Conservation (phyloP, 2,113 vertebrate genomes). For the zebrafish (Danio rerio) region GRCz12tu NC_133184.1:1843501-1844000, state of each 20-base stretch:
- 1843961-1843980: too few species aligned
- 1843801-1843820: background rate
- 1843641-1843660: slow-evolving; percentile 13
- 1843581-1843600: slow-evolving; percentile 57
- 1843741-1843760: slow-evolving; percentile 50
- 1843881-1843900: background rate
- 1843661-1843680: slow-evolving; percentile 56
- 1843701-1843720: slow-evolving; percentile 9
- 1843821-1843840: background rate
- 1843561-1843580: slow-evolving; percentile 57
- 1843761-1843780: slow-evolving; percentile 44
- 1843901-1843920: background rate
- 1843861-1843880: background rate
- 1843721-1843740: background rate
- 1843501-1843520: slow-evolving; percentile 30
- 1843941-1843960: too few species aligned
- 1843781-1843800: background rate
- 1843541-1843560: slow-evolving; percentile 49
- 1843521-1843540: slow-evolving; percentile 19
- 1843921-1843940: too few species aligned
- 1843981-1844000: too few species aligned
- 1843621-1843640: slow-evolving; percentile 5
- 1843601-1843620: slow-evolving; percentile 53
- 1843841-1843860: background rate
- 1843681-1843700: slow-evolving; percentile 55